A percentile compares a stretch with the other conserved stretches of the same genome.
These are phyloP conservation scores for Spilogale gracilis DNA, from an alignment of 2,113 vertebrate genomes.

Conservation along the genomic window DNA sequence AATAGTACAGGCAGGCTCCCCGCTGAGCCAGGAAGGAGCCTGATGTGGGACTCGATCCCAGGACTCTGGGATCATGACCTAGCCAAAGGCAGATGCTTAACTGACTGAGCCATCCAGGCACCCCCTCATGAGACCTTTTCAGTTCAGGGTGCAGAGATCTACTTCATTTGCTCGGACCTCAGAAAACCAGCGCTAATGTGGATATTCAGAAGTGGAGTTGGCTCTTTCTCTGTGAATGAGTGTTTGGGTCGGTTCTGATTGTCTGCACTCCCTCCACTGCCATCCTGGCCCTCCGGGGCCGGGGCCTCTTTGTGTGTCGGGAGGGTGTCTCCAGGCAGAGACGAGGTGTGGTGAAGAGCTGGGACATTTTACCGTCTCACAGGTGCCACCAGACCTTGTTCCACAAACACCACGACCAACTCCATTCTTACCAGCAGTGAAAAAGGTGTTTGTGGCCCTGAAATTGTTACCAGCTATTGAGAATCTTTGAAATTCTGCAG, in stretches of 20 bases:
- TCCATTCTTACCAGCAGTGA: not conserved
- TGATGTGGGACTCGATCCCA: too few relatives aligned
- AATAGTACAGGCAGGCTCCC: too few relatives aligned
- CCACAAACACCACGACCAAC: not conserved
- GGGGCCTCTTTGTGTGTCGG: fast-evolving
- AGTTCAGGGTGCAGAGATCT: not conserved
- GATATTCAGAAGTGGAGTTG: not conserved
- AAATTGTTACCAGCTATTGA: not conserved
- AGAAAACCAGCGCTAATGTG: constrained; percentile 1
- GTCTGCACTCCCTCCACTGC: not conserved
- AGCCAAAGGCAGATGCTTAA: too few relatives aligned
- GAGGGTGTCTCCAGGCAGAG: not conserved
- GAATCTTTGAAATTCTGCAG: not conserved
- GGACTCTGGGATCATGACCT: too few relatives aligned
- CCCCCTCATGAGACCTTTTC: not conserved
- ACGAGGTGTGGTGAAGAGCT: not conserved
- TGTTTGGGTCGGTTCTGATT: not conserved
- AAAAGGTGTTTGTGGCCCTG: not conserved
- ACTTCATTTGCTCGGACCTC: not conserved
- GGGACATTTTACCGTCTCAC: not conserved
- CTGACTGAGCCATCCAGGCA: too few relatives aligned
- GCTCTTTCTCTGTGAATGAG: not conserved
- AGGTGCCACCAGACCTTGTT: not conserved
- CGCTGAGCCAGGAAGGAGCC: too few relatives aligned
- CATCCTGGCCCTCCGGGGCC: fast-evolving